phyloP scores from a whole-genome alignment of 2,888 invertebrate species.

The Drosophila subquinaria region DNA sequence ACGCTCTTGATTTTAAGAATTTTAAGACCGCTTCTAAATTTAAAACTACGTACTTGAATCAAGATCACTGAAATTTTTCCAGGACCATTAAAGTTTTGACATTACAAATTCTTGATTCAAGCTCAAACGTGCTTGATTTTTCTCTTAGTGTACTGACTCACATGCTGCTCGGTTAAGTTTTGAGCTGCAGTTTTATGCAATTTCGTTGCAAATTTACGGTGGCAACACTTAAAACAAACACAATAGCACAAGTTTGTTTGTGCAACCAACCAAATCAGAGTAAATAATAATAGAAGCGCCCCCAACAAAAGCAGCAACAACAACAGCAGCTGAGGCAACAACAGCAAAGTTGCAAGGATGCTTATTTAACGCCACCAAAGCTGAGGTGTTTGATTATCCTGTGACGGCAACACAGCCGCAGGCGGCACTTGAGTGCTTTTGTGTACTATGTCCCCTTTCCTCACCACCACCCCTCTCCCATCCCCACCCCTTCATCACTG shows the following conservation, averaged over 20 bases:
- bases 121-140: no score
- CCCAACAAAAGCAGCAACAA: conserved; percentile 21
- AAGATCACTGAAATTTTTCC: no score
- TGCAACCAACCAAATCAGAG: conserved; percentile 66
- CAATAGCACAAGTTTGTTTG: conserved; percentile 57
- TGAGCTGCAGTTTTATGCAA: conserved; percentile 29
- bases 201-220: conserved; percentile 38
- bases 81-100: no score
- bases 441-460: neutral
- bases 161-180: conserved; percentile 20
- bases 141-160: neutral
- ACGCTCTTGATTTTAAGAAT: no score
- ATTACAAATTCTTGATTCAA: no score
- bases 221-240: conserved; percentile 46
- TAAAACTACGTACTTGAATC: no score
- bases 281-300: conserved; percentile 67
- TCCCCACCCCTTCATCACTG: neutral
- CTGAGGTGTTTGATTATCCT: conserved; percentile 57
- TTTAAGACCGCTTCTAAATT: no score
- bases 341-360: conserved; percentile 23
- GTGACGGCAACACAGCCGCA: conserved; percentile 31
- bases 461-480: neutral
- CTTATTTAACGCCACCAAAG: conserved; percentile 53
- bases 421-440: conserved; percentile 35
- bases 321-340: conserved; percentile 30